phyloP scores from a whole-genome alignment of 1,140 invertebrate genomes.

The fruit fly (Drosophila melanogaster) region DNA sequence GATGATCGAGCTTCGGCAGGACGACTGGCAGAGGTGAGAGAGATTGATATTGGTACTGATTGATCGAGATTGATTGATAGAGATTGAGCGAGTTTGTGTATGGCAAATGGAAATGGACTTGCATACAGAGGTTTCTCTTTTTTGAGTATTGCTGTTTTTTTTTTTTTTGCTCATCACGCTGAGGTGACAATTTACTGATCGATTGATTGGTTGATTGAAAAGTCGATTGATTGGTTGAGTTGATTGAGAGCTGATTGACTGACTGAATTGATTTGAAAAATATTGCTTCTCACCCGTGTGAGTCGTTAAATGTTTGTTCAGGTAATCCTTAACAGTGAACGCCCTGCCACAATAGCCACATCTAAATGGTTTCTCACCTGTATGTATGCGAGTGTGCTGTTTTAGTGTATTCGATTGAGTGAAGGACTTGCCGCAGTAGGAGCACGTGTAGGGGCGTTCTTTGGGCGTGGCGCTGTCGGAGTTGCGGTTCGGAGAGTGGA shows the following conservation, averaged over 20 bases:
- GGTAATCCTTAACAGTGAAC: constrained; percentile 85
- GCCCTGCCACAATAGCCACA: constrained; percentile 84
- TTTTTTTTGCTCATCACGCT: constrained; percentile 47
- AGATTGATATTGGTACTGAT: constrained; percentile 39
- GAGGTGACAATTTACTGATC: constrained; percentile 49
- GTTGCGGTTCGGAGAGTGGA: constrained; percentile 39
- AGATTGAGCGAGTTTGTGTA: constrained; percentile 53
- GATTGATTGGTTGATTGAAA: constrained; percentile 60
- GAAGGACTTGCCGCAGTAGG: constrained; percentile 89
- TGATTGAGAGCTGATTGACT: constrained; percentile 79
- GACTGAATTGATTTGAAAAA: constrained; percentile 84
- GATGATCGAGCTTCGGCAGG: constrained; percentile 41
- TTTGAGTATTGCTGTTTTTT: constrained; percentile 51
- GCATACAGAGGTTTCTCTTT: constrained; percentile 57
- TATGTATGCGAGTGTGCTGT: constrained; percentile 85
- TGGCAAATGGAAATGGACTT: constrained; percentile 76
- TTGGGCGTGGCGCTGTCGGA: constrained; percentile 80
- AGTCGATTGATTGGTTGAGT: constrained; percentile 66
- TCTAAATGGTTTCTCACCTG: constrained; percentile 85
- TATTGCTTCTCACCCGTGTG: constrained; percentile 84
- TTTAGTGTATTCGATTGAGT: constrained; percentile 86
- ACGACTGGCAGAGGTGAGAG: constrained; percentile 30
- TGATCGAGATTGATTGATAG: constrained; percentile 27
- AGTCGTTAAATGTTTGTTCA: constrained; percentile 85
- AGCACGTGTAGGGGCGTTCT: constrained; percentile 87